Percentiles rank a stretch among this genome's conserved stretches.
phyloP scores from a whole-genome alignment of 2,888 invertebrate genomes.

The Coelogynopora nodosa region DNA sequence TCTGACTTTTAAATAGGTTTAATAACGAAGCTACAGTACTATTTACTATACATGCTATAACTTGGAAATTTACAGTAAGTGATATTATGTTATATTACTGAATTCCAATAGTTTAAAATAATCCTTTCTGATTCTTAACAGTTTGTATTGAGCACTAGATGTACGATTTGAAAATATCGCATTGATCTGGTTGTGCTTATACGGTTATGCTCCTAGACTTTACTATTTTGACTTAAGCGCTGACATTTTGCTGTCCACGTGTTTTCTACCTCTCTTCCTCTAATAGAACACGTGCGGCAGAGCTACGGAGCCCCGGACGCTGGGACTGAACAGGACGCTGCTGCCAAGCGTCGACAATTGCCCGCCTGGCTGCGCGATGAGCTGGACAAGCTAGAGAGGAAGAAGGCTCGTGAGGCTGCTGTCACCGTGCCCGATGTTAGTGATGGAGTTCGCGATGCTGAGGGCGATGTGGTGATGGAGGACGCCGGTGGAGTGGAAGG shows the following conservation, averaged over 20 bases:
- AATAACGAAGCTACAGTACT: no score
- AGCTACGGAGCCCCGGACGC: background rate
- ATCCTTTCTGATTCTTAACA: no score
- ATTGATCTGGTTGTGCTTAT: no score
- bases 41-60: no score
- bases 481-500: constrained; percentile 67
- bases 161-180: no score
- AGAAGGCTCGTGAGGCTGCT: constrained; percentile 67
- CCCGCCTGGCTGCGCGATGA: constrained; percentile 98
- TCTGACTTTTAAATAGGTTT: no score
- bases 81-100: no score
- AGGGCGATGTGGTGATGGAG: constrained; percentile 64
- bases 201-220: no score
- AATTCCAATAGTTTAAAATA: no score
- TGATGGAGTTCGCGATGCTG: constrained; percentile 71
- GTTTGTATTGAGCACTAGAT: no score
- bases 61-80: no score
- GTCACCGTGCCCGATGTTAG: constrained; percentile 61
- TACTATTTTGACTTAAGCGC: no score
- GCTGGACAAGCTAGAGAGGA: constrained; percentile 91
- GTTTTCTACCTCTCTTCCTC: background rate
- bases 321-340: constrained; percentile 39
- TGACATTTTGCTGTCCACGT: background rate
- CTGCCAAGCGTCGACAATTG: constrained; percentile 70
- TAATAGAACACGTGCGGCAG: background rate